These are phyloP conservation scores for Macrostomum lignano DNA, from an alignment of 1,140 invertebrate species.

Conservation along the genomic window DNA sequence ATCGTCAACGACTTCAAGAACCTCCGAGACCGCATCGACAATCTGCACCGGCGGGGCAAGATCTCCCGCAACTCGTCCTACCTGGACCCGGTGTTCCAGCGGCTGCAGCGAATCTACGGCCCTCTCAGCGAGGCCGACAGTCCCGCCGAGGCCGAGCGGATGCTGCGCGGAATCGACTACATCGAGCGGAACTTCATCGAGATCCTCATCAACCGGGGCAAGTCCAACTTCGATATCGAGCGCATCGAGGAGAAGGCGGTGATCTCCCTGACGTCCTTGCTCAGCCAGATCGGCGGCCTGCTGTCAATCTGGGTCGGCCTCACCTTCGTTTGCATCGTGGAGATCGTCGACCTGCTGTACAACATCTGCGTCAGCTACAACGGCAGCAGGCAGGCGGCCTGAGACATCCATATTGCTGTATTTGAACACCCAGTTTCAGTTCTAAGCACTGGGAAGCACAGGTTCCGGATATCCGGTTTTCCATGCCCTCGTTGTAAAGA, in stretches of 20 bases:
- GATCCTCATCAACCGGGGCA: background rate
- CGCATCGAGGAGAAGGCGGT: background rate
- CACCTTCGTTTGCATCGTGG: constrained; percentile 1
- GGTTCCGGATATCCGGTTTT: too few species aligned
- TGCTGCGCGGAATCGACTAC: background rate
- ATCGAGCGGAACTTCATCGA: background rate
- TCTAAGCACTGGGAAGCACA: too few species aligned
- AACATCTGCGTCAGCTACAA: background rate
- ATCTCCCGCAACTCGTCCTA: background rate
- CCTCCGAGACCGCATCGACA: background rate
- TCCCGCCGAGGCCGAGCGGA: background rate
- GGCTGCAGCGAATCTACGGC: background rate
- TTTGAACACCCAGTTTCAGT: too few species aligned
- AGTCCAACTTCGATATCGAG: background rate
- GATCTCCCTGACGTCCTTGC: background rate
- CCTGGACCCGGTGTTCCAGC: background rate
- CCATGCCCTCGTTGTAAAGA: too few species aligned
- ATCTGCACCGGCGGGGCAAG: background rate
- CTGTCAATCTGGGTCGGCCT: background rate
- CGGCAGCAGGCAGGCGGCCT: too few species aligned
- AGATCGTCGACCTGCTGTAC: background rate
- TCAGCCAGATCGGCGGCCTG: constrained; percentile 1
- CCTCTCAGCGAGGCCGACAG: background rate
- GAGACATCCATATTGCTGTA: too few species aligned
- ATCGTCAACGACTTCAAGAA: background rate